Base-by-base conservation (phyloP, 2,888 invertebrate species). In the Phoronis australis region DNA sequence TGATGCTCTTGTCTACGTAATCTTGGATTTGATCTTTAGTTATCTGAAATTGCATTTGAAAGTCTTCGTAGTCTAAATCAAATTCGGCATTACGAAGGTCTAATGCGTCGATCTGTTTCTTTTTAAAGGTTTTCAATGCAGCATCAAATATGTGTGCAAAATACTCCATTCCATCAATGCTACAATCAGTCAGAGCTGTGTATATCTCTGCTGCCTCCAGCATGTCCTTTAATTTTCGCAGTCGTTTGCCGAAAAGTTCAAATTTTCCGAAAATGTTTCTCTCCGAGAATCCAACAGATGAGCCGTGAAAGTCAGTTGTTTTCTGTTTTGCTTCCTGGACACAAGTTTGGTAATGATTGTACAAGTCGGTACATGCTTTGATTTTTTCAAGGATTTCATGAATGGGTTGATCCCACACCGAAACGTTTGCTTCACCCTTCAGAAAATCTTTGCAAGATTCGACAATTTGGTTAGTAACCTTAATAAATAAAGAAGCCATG, bases 291-390 rank as follows among this genome's bases (percentile, higher is more conserved):
- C 73, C 71, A 60, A 75, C 73, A 12, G 68, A 65, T 25, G 54
- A 71, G 18, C 61, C 66, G 20, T 67, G 66, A 9, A 59, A 63
- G 25, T 59, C 54, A 37, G 68, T 69, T 46, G 71, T 66, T 47
- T 66, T 66, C 50, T 65, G 50, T 47, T 72, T 73, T 3, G 66
- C 65, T 85, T 80, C 77, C 50, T 80, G 78, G 61, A 83, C 85
- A 48, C 80, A 81, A 35, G 80, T 76, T 57, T 81, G 80, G 56
- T 85, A 85, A 44, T 80, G 78, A 37, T 82, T 72, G 59, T 83
- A 84, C 4, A 85, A 73, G 27, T 64, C 59, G 35, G 73, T 64
- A 51, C 78, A 78, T 51, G 72, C 64, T 85, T 79, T 83, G 81
- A 73, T 60, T 50, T 68, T 71, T 27, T 55, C 52, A 25, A 68